Evolutionary conservation across 2,113 vertebrate genomes (phyloP), one percentile per base, ranked within the genome.

Genomic region (Gymnogyps californianus): DNA sequence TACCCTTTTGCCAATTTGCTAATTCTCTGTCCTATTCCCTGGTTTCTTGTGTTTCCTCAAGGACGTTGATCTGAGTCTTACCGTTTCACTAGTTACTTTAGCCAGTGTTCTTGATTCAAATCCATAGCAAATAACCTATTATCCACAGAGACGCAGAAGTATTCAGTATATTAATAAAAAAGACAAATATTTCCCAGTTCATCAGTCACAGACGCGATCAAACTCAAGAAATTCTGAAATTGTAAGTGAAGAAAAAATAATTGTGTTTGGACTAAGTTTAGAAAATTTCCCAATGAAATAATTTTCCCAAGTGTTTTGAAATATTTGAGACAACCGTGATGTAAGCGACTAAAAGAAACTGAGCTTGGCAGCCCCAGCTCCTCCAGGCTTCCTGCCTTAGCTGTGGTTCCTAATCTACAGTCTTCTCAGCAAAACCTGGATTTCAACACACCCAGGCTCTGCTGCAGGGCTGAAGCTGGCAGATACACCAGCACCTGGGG

Each of bases 111-210:
- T 94, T 89, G 92, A 97, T 95, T 76, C 79, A 89, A 80, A 83
- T 86, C 92, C 96, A 92, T 38, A 91, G 95, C 84, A 95, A 97
- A 95, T 90, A 96, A 87, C 51, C 88, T 80, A 70, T 94, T 95
- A 92, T 93, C 83, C 90, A 67, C 88, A 92, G 69, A 90, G 32
- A 94, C 85, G 90, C 76, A 83, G 71, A 88, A 90, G 62, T 83
- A 80, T 70, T 93, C 71, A 74, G 75, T 90, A 55, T 55, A 58
- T 46, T 96, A 32, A 66, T 78, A 31, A 94, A 92, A 83, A 94
- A 87, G 69, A 83, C 59, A 90, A 87, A 25, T 85, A 97, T 95
- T 96, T 90, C 90, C 85, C 88, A 94, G 62, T 69, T 80, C 85
- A 95, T 90, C 90, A 70, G 58, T 92, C 90, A 90, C 2, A 90